These are phyloP conservation scores for Myoxocephalus aenaeus DNA, from an alignment of 2,797 vertebrate genomes.

Conservation along the genomic window DNA sequence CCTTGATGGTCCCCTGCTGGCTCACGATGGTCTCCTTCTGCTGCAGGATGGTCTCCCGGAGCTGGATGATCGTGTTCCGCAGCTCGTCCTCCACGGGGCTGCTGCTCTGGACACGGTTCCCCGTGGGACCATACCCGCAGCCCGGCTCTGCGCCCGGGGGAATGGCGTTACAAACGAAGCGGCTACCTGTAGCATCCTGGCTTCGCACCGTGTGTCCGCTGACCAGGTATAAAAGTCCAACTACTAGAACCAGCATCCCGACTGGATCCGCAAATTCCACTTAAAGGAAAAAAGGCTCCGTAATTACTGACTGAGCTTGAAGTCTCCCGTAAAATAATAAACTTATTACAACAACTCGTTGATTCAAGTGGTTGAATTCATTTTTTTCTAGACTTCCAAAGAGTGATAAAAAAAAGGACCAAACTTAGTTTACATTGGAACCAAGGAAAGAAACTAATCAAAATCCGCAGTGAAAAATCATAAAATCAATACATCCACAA, in stretches of 20 bases:
- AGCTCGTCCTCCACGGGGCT: constrained; percentile 91
- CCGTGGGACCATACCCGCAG: constrained; percentile 86
- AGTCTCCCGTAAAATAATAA: constrained; percentile 24
- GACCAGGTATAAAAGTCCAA: constrained; percentile 79
- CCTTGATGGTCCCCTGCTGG: constrained; percentile 94
- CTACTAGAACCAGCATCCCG: constrained; percentile 84
- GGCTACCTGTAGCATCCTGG: constrained; percentile 84
- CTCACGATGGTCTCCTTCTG: constrained; percentile 95
- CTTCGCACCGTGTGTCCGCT: constrained; percentile 68
- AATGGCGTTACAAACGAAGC: constrained; percentile 95
- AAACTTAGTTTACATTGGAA: constrained; percentile 30
- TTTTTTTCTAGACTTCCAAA: constrained; percentile 43
- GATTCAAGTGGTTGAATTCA: constrained; percentile 28
- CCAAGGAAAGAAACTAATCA: not conserved
- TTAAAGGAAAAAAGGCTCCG: not conserved
- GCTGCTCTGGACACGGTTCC: constrained; percentile 85
- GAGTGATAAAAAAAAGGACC: not conserved
- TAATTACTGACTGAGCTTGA: not conserved
- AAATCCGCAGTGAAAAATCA: constrained; percentile 52
- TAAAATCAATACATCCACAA: constrained; percentile 53
- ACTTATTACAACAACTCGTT: constrained; percentile 38
- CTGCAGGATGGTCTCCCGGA: constrained; percentile 95
- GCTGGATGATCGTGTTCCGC: constrained; percentile 90
- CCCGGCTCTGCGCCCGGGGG: constrained; percentile 87
- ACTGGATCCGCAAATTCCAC: constrained; percentile 18